Percentiles rank a stretch among this genome's conserved stretches.
These are phyloP conservation scores for Tympanuchus pallidicinctus DNA, from an alignment of 2,113 vertebrate species.

Conservation along the genomic window DNA sequence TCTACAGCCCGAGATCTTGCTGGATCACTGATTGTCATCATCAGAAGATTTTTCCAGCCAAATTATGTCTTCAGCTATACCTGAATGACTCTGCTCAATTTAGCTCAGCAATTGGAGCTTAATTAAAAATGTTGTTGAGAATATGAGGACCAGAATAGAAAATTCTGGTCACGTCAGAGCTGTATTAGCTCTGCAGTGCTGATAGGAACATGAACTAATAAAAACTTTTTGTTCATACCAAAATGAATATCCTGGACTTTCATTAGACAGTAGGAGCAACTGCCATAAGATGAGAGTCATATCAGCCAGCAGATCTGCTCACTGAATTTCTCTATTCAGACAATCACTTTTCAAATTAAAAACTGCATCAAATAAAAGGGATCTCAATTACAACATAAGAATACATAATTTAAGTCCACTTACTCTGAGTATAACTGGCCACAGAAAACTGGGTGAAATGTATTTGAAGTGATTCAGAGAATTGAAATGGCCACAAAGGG, in stretches of 20 bases:
- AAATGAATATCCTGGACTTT: background rate
- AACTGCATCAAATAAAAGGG: background rate
- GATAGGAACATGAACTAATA: conserved; percentile 27
- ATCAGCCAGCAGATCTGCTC: background rate
- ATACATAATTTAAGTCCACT: background rate
- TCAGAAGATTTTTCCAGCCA: conserved; percentile 3
- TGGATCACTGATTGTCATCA: background rate
- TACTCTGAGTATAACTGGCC: background rate
- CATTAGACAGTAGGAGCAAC: background rate
- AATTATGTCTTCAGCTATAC: conserved; percentile 25
- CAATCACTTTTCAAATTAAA: conserved; percentile 19
- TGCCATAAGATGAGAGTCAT: accelerated
- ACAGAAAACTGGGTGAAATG: background rate
- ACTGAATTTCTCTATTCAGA: background rate
- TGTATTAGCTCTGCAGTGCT: background rate
- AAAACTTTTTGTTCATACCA: background rate
- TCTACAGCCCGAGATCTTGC: background rate
- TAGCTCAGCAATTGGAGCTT: background rate
- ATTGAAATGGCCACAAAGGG: background rate
- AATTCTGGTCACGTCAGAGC: background rate
- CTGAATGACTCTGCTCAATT: conserved; percentile 11
- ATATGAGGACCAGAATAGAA: background rate
- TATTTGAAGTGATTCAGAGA: background rate
- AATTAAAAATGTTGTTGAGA: conserved; percentile 37
- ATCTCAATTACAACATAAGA: background rate